Base-by-base conservation (phyloP, 2,797 vertebrate species). In the Oreortyx pictus region DNA sequence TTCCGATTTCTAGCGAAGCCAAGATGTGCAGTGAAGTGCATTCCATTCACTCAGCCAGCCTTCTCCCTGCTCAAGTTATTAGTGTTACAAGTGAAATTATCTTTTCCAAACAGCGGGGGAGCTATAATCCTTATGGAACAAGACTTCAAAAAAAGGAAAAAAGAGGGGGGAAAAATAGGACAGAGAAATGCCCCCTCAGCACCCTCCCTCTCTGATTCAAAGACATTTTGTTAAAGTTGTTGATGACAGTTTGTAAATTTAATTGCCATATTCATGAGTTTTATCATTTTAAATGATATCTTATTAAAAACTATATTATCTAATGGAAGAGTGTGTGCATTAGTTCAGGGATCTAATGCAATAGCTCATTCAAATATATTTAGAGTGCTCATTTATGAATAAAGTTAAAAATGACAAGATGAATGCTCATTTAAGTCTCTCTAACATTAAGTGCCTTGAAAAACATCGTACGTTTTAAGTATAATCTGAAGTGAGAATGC, bases 51-150 rank as follows among this genome's bases (percentile, higher is more conserved):
- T 94, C 96, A 97, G 97, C 97, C 97, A 97, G 97, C 97, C 97
- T 97, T 97, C 97, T 97, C 97, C 97, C 96, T 94, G 97, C 97
- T 97, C 97, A 96, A 97, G 97, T 97, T 98, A 97, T 98, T 98
- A 98, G 98, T 98, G 97, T 98, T 98, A 98, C 97, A 98, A 98
- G 97, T 98, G 98, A 98, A 98, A 98, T 98, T 97, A 98, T 98
- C 98, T 97, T 97, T 98, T 96, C 96, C 95, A 97, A 98, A 97
- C 98, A 98, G 98, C 96, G 73, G 98, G 98, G 98, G 98, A 98
- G 98, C 98, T 97, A 97, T 97, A 97, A 98, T 97, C 97, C 97
- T 97, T 97, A 97, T 90, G 95, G 97, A 98, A 97, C 88, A 93
- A 96, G 96, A 94, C 89, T 97, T 95, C 49, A 73, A 7, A 15